Evolutionary conservation across 2,797 vertebrate genomes (phyloP).

Genomic region (Bradypodion pumilum): DNA sequence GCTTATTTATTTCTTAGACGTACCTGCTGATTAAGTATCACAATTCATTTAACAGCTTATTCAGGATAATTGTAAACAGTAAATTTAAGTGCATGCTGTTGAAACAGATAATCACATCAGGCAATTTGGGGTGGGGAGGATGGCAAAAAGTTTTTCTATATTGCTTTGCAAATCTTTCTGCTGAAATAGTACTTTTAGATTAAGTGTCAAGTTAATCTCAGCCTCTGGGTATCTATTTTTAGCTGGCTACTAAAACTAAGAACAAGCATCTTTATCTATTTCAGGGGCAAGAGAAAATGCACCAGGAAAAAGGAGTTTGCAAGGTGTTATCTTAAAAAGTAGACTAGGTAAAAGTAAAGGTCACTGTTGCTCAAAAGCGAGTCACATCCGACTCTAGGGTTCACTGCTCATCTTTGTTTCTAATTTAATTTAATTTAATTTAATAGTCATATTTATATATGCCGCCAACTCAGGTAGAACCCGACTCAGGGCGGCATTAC

Average conservation of each 20-base stretch:
- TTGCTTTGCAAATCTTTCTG: constrained; percentile 5
- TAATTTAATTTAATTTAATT: no score
- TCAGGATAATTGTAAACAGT: constrained; percentile 61
- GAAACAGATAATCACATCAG: constrained; percentile 33
- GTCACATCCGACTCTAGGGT: no score
- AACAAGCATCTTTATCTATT: no score
- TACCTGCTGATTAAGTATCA: constrained; percentile 56
- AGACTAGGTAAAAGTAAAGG: no score
- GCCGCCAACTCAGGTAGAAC: no score
- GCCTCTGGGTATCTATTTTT: neutral
- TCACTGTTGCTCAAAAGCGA: no score
- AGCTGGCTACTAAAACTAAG: neutral
- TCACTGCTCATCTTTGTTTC: no score
- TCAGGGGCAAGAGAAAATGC: neutral
- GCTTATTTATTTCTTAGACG: constrained; percentile 57
- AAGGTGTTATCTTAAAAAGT: no score
- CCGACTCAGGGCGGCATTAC: no score
- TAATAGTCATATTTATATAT: no score
- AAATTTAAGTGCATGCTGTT: neutral
- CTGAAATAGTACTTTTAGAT: neutral
- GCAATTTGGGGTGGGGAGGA: constrained; percentile 37
- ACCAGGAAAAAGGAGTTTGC: neutral
- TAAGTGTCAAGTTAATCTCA: neutral
- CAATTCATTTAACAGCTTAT: constrained; percentile 61
- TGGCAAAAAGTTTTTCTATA: neutral